Evolutionary conservation across 35 echinoderm and acorn worm species (phyloP), one percentile per base, ranked within the genome.

Genomic region (Chiridota heheva): DNA sequence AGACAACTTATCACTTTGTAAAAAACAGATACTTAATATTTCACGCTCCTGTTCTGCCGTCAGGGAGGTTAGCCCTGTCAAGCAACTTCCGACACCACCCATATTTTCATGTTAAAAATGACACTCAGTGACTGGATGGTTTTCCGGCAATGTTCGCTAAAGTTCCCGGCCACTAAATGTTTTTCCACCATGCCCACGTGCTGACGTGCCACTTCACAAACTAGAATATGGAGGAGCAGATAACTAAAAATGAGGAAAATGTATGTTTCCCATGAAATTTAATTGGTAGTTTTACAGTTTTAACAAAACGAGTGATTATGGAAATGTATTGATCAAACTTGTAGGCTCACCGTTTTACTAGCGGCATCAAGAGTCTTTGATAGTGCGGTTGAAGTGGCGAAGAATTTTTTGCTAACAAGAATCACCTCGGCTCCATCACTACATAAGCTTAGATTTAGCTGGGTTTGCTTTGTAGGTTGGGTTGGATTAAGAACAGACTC

Each of bases 361-460:
- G 82, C 82, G 18, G 70, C 70, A 60, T 74, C 57, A 1, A 85
- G 31, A 17, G 69, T 68, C 17, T 70, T 85, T 3, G 82, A 85
- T 27, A 71, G 49, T 45, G 25, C 46, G 2, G 70, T 53, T 40
- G 73, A 67, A 41, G 68, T 85, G n/a, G 82, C 69, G 40, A 85
- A 85, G 34, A 85, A 66, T 72, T 53, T 61, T 30, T 85, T 85
- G 32, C 68, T 74, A 6, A 85, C 82, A 29, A 85, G 69, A 34
- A 85, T 85, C 34, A 85, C 56, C 34, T 85, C 82, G 7, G 45
- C 69, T 40, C 82, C 82, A 7, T 85, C 82, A 63, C 82, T 85
- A 39, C 70, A 56, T 3, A 85, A 70, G 45, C 68, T 76, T 28
- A 85, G 56, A 3, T 75, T 85, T 24, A 71, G 36, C 55, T 61